phyloP scores from a whole-genome alignment of 2,888 invertebrate species.

The Polymixis lichenea region DNA sequence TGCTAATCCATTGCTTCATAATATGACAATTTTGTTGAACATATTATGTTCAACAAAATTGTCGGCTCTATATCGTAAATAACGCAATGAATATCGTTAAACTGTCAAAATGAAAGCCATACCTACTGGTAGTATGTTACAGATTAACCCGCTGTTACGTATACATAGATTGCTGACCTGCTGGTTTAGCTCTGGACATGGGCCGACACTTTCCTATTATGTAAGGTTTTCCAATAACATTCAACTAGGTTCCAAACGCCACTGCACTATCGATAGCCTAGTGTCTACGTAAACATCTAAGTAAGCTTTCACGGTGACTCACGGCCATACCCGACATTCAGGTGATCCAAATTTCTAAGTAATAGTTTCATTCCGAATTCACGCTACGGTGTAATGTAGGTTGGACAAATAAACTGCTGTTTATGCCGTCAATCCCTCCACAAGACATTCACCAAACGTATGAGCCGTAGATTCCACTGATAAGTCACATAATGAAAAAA shows the following conservation, averaged over 20 bases:
- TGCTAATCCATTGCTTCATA: too few relatives aligned
- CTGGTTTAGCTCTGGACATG: neutral
- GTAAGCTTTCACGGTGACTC: constrained; percentile 48
- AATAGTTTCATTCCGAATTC: constrained; percentile 60
- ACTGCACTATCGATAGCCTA: constrained; percentile 34
- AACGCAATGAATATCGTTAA: too few relatives aligned
- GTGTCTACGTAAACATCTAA: constrained; percentile 44
- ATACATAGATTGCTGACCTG: neutral
- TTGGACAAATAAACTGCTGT: constrained; percentile 62
- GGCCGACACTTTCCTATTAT: neutral
- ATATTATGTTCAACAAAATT: too few relatives aligned
- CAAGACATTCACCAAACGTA: constrained; percentile 51
- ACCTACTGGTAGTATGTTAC: too few relatives aligned
- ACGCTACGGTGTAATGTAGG: constrained; percentile 56
- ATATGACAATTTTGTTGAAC: too few relatives aligned
- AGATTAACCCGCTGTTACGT: too few relatives aligned
- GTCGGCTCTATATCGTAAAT: too few relatives aligned
- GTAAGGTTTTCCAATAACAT: constrained; percentile 33
- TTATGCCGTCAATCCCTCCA: constrained; percentile 59
- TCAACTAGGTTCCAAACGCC: constrained; percentile 36
- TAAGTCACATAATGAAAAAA: constrained; percentile 54
- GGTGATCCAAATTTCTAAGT: constrained; percentile 64
- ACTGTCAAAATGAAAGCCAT: too few relatives aligned
- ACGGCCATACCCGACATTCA: constrained; percentile 42
- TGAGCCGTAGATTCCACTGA: constrained; percentile 55